Evolutionary conservation across 37 sponge, comb jelly and placozoan species (phyloP).

Genomic region (Geodia barretti): DNA sequence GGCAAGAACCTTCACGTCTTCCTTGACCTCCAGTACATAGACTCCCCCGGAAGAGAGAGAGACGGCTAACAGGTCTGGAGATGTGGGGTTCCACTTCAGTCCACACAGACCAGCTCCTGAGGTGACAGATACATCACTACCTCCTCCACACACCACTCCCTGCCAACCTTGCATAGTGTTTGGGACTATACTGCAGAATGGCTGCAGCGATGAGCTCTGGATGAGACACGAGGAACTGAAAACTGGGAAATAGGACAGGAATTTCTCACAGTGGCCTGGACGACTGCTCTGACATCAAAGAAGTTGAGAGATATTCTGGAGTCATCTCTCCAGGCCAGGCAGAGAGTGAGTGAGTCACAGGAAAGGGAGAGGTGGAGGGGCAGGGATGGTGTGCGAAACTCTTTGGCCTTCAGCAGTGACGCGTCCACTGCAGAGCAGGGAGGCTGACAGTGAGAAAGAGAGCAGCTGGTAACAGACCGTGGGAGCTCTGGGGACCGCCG

Average conservation of each 20-base stretch:
- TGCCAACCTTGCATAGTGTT: neutral
- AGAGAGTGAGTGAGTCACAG: conserved; percentile 58
- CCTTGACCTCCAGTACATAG: conserved; percentile 27
- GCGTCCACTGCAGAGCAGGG: conserved; percentile 10
- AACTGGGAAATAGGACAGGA: neutral
- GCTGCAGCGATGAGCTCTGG: neutral
- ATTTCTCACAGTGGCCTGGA: neutral
- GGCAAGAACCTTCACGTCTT: conserved; percentile 3
- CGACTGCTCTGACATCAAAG: conserved; percentile 32
- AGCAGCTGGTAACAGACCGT: neutral
- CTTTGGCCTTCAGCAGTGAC: conserved; percentile 11
- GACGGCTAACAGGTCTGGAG: conserved; percentile 23
- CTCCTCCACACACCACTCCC: no score
- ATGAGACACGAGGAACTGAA: neutral
- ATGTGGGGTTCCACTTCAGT: conserved; percentile 53
- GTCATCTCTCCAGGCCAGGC: conserved; percentile 10
- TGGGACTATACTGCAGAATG: neutral
- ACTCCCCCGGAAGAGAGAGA: conserved; percentile 38
- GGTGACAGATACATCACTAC: no score
- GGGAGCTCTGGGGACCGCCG: conserved; percentile 8
- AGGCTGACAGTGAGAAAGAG: neutral
- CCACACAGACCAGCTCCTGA: conserved; percentile 20
- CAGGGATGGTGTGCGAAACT: conserved; percentile 41
- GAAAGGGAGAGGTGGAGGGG: conserved; percentile 48
- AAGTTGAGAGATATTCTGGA: conserved; percentile 4